Percentiles rank a stretch among this genome's conserved stretches.
These are phyloP conservation scores for Alloplasta piceator DNA, from an alignment of 2,888 invertebrate genomes.

Conservation along the genomic window DNA sequence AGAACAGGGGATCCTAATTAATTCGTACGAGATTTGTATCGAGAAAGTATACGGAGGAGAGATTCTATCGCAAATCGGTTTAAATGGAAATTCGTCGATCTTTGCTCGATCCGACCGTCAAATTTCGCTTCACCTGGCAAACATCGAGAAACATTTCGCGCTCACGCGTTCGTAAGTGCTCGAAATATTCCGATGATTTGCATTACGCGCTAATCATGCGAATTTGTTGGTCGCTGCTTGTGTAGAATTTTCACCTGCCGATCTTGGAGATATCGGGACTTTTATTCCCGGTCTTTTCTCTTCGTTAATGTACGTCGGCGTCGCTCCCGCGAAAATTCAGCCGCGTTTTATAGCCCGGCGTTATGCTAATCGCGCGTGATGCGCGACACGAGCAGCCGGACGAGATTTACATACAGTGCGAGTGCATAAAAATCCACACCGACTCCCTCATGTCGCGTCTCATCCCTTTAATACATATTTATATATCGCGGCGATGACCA, in stretches of 20 bases:
- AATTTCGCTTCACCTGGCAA: conserved; percentile 25
- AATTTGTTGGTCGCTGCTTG: not conserved
- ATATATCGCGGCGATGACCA: conserved; percentile 66
- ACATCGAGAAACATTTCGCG: conserved; percentile 16
- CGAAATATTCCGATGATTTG: conserved; percentile 22
- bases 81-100: conserved; percentile 34
- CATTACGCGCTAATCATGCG: conserved; percentile 15
- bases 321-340: conserved; percentile 53
- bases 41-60: not conserved
- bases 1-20: not conserved
- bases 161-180: conserved; percentile 10
- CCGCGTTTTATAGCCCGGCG: conserved; percentile 59
- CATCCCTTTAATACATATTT: conserved; percentile 77
- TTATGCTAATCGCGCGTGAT: conserved; percentile 62
- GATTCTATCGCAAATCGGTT: conserved; percentile 19
- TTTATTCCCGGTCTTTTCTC: conserved; percentile 4
- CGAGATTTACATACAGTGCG: conserved; percentile 54
- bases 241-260: conserved; percentile 8
- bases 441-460: conserved; percentile 68
- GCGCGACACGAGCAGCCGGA: conserved; percentile 46
- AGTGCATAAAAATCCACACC: conserved; percentile 73
- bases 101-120: not conserved
- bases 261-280: not conserved
- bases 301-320: conserved; percentile 6
- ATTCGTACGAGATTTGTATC: conserved; percentile 39